Conservation (phyloP, 2,888 invertebrate genomes). For the Cheiracanthium punctorium region DNA sequence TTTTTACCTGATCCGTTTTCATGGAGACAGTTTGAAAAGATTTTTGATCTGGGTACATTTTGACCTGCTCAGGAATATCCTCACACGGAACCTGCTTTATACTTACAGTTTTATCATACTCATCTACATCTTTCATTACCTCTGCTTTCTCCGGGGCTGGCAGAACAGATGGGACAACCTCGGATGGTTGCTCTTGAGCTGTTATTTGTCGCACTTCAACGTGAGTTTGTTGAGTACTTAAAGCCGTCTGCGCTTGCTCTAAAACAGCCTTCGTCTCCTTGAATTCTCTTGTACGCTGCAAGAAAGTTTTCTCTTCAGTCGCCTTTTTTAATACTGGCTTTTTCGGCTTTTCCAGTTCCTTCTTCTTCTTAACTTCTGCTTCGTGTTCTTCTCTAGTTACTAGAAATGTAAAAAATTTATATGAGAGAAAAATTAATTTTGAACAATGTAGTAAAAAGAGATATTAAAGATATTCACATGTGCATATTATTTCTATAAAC, state of each 20-base stretch:
- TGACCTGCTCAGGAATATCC: constrained; percentile 55
- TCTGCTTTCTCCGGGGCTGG: constrained; percentile 57
- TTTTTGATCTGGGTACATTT: constrained; percentile 22
- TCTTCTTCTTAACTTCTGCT: constrained; percentile 60
- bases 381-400: constrained; percentile 71
- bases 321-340: constrained; percentile 50
- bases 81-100: constrained; percentile 45
- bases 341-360: constrained; percentile 35
- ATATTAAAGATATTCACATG: too few species aligned
- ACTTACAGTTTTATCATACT: constrained; percentile 41
- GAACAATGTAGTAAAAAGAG: too few species aligned
- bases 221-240: constrained; percentile 81
- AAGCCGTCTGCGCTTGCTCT: constrained; percentile 80
- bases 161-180: constrained; percentile 74
- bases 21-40: constrained; percentile 44
- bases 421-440: too few species aligned
- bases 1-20: constrained; percentile 16
- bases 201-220: constrained; percentile 78
- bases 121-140: constrained; percentile 65
- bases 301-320: constrained; percentile 25
- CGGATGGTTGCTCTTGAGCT: constrained; percentile 77
- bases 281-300: constrained; percentile 47
- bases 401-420: constrained; percentile 13
- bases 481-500: too few species aligned
- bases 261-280: constrained; percentile 74